Percentiles rank a stretch among this genome's conserved stretches.
These are phyloP conservation scores for cattle (Bos taurus) DNA, from an alignment of 2,113 vertebrate species.

Conservation along the genomic window DNA sequence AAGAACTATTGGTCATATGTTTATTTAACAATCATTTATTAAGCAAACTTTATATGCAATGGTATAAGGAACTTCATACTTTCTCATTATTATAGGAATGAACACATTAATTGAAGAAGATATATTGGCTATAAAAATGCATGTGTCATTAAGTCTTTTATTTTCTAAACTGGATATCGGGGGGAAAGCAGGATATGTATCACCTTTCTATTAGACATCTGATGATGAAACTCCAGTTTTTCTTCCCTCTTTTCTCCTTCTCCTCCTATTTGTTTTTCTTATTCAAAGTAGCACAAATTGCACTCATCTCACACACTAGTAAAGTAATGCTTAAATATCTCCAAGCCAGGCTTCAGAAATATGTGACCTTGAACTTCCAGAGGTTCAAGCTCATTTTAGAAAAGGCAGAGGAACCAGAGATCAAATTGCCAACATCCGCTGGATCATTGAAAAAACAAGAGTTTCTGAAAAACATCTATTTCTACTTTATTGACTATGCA, in stretches of 20 bases:
- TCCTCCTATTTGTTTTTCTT: background rate
- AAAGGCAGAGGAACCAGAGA: too few species aligned
- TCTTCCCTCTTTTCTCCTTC: background rate
- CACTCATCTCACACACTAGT: too few species aligned
- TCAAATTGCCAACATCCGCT: too few species aligned
- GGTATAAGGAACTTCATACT: background rate
- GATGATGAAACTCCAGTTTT: background rate
- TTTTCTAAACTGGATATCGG: background rate
- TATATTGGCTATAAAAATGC: background rate
- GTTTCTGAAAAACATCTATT: too few species aligned
- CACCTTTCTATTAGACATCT: background rate
- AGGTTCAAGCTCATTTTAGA: too few species aligned
- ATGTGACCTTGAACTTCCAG: too few species aligned
- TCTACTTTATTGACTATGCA: too few species aligned
- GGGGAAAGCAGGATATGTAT: background rate
- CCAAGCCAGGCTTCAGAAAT: too few species aligned
- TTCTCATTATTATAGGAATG: background rate
- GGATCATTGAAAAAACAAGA: too few species aligned
- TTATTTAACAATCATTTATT: background rate
- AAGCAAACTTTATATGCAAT: background rate
- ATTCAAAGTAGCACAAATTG: background rate
- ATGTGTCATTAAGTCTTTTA: background rate
- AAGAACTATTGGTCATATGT: background rate
- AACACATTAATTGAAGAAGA: background rate
- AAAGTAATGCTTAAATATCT: too few species aligned